Conservation (phyloP, 2,797 vertebrate genomes). For the Poeciliopsis infans region DNA sequence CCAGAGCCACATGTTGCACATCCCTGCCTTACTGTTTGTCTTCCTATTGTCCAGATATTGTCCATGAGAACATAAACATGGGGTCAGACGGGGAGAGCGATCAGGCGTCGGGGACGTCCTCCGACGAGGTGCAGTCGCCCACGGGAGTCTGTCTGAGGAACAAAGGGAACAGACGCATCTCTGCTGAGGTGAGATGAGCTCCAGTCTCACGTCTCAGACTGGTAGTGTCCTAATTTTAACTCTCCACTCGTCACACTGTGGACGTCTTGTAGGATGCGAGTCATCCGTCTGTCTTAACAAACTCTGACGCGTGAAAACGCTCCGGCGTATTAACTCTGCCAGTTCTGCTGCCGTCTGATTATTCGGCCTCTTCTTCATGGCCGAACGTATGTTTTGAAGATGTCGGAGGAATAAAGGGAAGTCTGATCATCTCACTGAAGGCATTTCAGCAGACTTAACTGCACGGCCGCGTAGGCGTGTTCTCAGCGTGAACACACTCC, state of each 20-base stretch:
- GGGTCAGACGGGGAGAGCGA: constrained; percentile 97
- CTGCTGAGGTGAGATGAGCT: constrained; percentile 88
- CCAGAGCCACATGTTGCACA: neutral
- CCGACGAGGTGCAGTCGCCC: constrained; percentile 95
- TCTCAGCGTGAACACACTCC: constrained; percentile 7
- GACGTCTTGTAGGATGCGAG: constrained; percentile 16
- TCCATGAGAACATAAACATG: constrained; percentile 97
- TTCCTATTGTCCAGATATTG: constrained; percentile 83
- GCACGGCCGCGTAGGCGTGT: constrained; percentile 17
- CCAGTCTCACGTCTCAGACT: neutral
- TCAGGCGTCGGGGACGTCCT: constrained; percentile 95
- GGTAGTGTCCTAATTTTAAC: neutral
- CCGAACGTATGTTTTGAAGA: constrained; percentile 7
- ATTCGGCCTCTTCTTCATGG: constrained; percentile 12
- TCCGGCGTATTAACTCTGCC: constrained; percentile 1
- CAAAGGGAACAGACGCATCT: constrained; percentile 92
- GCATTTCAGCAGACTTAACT: constrained; percentile 1
- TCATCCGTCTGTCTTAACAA: constrained; percentile 19
- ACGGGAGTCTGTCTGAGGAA: constrained; percentile 95
- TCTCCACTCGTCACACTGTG: neutral
- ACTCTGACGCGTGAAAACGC: constrained; percentile 17
- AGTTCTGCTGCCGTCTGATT: neutral
- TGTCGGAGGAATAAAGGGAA: constrained; percentile 11
- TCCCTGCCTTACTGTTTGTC: neutral
- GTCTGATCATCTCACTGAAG: neutral